Evolutionary conservation across 2,888 invertebrate species (phyloP).

Genomic region (Dolichopus griseipennis): DNA sequence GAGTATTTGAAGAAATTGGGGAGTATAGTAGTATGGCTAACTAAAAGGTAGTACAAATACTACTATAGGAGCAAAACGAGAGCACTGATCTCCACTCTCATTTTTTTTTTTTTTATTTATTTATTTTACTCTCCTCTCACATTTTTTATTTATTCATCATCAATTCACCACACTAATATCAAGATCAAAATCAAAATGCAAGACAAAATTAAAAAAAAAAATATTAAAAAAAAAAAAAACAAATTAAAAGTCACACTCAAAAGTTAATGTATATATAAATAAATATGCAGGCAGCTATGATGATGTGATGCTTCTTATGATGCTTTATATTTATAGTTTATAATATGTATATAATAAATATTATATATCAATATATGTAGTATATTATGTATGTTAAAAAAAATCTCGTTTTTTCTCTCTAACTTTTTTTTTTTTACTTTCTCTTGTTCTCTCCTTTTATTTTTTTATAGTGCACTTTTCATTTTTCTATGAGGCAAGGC

Average conservation of each 20-base stretch:
- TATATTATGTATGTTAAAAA: not conserved
- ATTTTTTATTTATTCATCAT: not conserved
- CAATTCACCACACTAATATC: not conserved
- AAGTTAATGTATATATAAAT: no score
- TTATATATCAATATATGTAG: no score
- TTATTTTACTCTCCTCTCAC: not conserved
- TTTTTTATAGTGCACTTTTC: not conserved
- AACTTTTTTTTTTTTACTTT: not conserved
- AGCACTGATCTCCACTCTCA: no score
- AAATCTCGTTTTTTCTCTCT: not conserved
- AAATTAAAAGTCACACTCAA: not conserved
- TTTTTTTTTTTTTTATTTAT: not conserved
- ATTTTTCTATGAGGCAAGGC: constrained; percentile 6
- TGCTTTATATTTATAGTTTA: no score
- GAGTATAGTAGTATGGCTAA: no score
- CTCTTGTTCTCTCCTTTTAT: not conserved
- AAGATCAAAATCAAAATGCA: constrained; percentile 1
- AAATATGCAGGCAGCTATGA: no score
- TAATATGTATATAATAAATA: no score
- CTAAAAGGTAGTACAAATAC: no score
- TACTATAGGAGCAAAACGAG: no score
- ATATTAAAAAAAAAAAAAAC: not conserved
- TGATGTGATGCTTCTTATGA: no score
- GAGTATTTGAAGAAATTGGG: no score
- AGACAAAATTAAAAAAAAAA: constrained; percentile 1